A percentile compares a stretch with the other conserved stretches of the same genome.
These are phyloP conservation scores for Tragelaphus strepsiceros DNA, from an alignment of 2,113 vertebrate genomes.

Conservation along the genomic window DNA sequence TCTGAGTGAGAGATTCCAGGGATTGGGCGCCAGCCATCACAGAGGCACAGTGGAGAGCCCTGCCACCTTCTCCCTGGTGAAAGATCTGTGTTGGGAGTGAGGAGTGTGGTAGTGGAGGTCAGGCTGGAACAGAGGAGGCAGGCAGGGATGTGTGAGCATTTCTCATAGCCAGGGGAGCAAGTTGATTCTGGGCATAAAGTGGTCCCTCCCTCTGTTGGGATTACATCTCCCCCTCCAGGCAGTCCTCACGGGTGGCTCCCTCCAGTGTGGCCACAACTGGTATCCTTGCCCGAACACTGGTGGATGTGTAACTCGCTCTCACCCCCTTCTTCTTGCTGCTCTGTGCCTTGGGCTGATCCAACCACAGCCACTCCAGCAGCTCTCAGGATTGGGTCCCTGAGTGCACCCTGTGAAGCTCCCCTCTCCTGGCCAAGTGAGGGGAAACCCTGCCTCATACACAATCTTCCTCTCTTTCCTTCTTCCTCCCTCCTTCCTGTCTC, in stretches of 20 bases:
- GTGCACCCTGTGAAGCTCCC: not conserved
- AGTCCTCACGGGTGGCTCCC: not conserved
- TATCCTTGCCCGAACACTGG: not conserved
- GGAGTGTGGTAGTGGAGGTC: not conserved
- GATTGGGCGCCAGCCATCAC: not conserved
- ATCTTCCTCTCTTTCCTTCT: not conserved
- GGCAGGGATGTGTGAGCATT: not conserved
- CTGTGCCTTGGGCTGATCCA: not conserved
- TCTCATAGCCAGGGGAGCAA: not conserved
- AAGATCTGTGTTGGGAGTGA: not conserved
- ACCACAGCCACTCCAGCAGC: not conserved
- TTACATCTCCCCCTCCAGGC: not conserved
- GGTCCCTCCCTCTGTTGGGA: not conserved
- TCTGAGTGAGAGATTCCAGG: not conserved
- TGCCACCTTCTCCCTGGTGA: not conserved
- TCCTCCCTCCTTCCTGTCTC: no score
- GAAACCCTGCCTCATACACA: not conserved
- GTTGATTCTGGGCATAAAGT: not conserved
- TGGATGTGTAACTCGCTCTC: not conserved
- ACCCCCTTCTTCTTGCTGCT: accelerated
- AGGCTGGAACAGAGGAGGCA: not conserved
- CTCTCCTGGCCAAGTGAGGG: no score
- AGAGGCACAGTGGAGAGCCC: not conserved
- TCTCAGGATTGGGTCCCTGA: not conserved
- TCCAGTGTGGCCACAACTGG: not conserved